Evolutionary conservation across 2,888 invertebrate genomes (phyloP), one percentile per base, ranked within the genome.

Genomic region (Terebella lapidaria): DNA sequence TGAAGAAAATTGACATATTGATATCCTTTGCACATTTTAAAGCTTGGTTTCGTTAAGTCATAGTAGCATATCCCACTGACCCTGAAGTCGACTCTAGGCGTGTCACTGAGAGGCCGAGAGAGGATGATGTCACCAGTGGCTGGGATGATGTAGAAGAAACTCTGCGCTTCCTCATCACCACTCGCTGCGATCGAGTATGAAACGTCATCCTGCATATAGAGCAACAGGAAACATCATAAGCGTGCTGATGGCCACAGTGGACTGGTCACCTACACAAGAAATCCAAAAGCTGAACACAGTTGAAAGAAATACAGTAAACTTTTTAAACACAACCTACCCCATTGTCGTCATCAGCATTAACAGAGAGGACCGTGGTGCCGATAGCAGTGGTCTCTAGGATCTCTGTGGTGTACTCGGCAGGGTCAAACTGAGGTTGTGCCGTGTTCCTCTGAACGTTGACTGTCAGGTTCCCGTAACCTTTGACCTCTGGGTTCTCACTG

Each of bases 91-190:
- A 57, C 58, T n/a, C 20, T 51, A 18, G 29, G 56, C 15, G 51
- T 65, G n/a, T 61, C 47, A 35, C 56, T 62, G 2, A 76, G 68
- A 3, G 67, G 63, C 56, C 64, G 65, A 24, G 68, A 63, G 20
- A 77, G 65, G n/a, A 71, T 71, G 22, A 77, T 64, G 15, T 67
- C 66, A 25, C 76, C 76, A 28, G 69, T 70, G 47, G 64, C 65
- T 18, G 75, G 72, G 57, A 73, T 70, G 42, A 77, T 62, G 53
- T 70, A 67, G 64, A 72, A 75, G 64, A 67, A 76, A 4, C 51
- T 54, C 1, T 30, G 18, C 1, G 61, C 56, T 3, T 57, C 57
- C 18, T 28, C 57, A 28, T 54, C 56, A 1, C 57, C 52, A 2
- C 24, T 22, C 1, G 51, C 15, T 18, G n/a, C 20, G 26, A 60